Evolutionary conservation across 2,888 invertebrate genomes (phyloP), one percentile per base, ranked within the genome.

Genomic region (Pherbina coryleti): DNA sequence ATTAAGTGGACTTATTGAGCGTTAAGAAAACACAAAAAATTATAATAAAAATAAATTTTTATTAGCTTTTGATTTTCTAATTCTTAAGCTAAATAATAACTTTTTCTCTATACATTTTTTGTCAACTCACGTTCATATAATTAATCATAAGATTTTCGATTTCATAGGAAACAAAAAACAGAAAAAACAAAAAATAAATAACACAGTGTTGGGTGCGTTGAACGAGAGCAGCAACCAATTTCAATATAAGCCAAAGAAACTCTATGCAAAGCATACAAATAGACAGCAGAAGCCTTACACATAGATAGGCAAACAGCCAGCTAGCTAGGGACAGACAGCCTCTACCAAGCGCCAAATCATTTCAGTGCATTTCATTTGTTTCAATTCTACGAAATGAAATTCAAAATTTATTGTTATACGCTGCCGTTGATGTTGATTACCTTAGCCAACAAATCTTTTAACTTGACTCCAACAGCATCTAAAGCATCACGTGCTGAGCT

Each of bases 141-240:
- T 72, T 72, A 72, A 72, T 72, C 72, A 72, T n/a, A 9, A 53
- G 28, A 72, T 60, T 72, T 57, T 57, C 9, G 34, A 57, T 55
- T 55, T 25, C 34, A 57, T 25, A 37, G 57, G 25, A 72, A 34
- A 7, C n/a, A 60, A 25, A 14, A 9, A 22, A 14, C 9, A 2
- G 22, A 5, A 7, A 57, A 22, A 9, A 22, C 1, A 3, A 25
- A 9, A 60, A 3, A 5, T 7, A 28, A 7, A 2, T 14, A 2
- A n/a, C 25, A 28, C 22, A 49, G 19, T n/a, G 25, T 1, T 9
- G 31, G 17, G 17, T 11, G 64, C 34, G 64, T 55, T n/a, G 22
- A 22, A 22, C 55, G 9, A 55, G 19, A 28, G 25, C 22, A 28
- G 57, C 22, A 11, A 11, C 57, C 57, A 25, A 60, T 60, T 60